phyloP scores from a whole-genome alignment of 2,113 vertebrate genomes.

The Spea bombifrons region DNA sequence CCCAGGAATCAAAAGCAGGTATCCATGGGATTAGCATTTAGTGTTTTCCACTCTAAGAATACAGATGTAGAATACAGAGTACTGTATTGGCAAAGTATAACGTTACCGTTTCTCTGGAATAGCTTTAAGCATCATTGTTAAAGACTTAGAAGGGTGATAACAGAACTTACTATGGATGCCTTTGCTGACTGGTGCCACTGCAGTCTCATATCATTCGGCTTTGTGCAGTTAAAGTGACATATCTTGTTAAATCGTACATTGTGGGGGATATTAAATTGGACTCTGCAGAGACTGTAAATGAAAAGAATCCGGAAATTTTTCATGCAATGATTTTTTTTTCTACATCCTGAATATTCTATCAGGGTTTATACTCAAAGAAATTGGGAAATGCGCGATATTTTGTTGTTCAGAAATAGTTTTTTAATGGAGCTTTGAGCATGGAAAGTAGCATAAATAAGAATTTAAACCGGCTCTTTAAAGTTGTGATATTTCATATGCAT shows the following conservation, averaged over 20 bases:
- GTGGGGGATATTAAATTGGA: slow-evolving; percentile 47
- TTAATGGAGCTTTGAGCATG: too few species aligned
- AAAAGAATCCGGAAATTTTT: slow-evolving; percentile 43
- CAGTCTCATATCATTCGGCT: slow-evolving; percentile 46
- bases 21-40: too few species aligned
- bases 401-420: too few species aligned
- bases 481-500: neutral
- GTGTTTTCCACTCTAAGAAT: too few species aligned
- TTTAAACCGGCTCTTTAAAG: too few species aligned
- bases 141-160: neutral
- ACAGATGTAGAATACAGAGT: too few species aligned
- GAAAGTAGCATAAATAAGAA: too few species aligned
- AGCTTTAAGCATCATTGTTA: neutral
- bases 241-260: slow-evolving; percentile 55
- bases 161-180: slow-evolving; percentile 38
- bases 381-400: too few species aligned
- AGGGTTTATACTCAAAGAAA: too few species aligned
- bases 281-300: slow-evolving; percentile 48
- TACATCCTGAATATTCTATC: too few species aligned
- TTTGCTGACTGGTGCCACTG: slow-evolving; percentile 31
- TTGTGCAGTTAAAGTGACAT: slow-evolving; percentile 45
- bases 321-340: slow-evolving; percentile 37
- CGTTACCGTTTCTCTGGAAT: neutral
- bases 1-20: too few species aligned
- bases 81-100: neutral